Evolutionary conservation across 2,113 vertebrate genomes (phyloP).

Genomic region (Cebus imitator): DNA sequence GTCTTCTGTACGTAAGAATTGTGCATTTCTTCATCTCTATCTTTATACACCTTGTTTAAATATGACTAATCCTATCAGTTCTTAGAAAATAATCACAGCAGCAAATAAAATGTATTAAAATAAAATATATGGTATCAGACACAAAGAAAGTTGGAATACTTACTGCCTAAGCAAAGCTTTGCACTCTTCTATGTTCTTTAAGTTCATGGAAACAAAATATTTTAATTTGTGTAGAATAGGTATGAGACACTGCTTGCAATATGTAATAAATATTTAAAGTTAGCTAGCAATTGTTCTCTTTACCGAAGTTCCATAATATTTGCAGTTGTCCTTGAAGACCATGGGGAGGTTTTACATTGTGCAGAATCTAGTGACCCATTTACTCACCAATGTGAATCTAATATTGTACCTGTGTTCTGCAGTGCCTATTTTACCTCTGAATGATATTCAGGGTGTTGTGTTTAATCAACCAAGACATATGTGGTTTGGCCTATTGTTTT

Average conservation of each 20-base stretch:
- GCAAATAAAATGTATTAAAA: not conserved
- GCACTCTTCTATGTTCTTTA: not conserved
- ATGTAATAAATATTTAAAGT: not conserved
- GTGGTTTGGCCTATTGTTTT: not conserved
- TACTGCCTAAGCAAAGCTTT: not conserved
- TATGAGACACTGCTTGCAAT: not conserved
- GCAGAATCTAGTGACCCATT: constrained; percentile 62
- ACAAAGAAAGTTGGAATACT: not conserved
- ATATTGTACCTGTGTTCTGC: not conserved
- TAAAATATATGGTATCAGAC: not conserved
- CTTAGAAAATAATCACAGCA: not conserved
- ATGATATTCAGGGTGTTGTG: constrained; percentile 46
- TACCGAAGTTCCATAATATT: not conserved
- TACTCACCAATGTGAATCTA: constrained; percentile 40
- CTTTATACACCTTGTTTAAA: not conserved
- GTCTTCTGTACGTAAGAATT: not conserved
- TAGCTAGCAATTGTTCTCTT: not conserved
- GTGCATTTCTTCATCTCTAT: not conserved
- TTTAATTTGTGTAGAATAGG: not conserved
- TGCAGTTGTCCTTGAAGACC: constrained; percentile 50
- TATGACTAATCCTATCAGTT: not conserved
- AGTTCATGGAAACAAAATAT: not conserved
- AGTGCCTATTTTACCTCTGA: constrained; percentile 4
- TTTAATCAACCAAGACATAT: constrained; percentile 59
- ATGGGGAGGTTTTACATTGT: constrained; percentile 10